Evolutionary conservation across 1,140 invertebrate species (phyloP).

Genomic region (Lutraria rhynchaena): DNA sequence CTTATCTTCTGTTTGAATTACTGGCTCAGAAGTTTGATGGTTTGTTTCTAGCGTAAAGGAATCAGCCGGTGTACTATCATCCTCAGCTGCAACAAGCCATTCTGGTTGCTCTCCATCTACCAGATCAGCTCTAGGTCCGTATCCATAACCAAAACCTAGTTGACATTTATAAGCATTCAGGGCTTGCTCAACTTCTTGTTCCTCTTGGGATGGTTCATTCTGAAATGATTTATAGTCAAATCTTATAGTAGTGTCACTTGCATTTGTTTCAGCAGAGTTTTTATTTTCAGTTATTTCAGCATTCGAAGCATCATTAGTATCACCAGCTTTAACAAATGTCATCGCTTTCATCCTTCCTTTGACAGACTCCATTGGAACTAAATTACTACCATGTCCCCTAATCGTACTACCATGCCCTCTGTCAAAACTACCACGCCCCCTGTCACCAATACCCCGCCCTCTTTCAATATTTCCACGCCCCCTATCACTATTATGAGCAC

Average conservation of each 20-base stretch:
- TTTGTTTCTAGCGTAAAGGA: background rate
- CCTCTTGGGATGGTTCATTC: constrained; percentile 7
- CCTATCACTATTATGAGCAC: background rate
- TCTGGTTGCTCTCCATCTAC: constrained; percentile 29
- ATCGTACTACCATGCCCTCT: background rate
- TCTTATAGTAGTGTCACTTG: background rate
- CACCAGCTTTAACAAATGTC: constrained; percentile 48
- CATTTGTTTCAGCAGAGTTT: background rate
- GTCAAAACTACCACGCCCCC: background rate
- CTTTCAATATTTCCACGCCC: background rate
- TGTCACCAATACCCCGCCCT: background rate
- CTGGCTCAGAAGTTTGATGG: background rate
- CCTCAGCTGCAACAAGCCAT: background rate
- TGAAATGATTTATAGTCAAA: constrained; percentile 24
- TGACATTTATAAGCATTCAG: constrained; percentile 27
- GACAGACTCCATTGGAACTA: background rate
- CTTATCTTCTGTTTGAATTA: background rate
- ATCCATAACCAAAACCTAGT: constrained; percentile 34
- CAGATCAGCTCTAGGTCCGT: constrained; percentile 23
- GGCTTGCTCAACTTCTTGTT: constrained; percentile 38
- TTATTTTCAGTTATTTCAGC: background rate
- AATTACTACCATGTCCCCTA: background rate
- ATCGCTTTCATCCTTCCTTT: constrained; percentile 11
- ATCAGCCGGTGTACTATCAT: too few relatives aligned
- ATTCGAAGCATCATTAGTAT: background rate